These are phyloP conservation scores for Sciurus niger DNA, from an alignment of 2,113 vertebrate species.

Conservation along the genomic window DNA sequence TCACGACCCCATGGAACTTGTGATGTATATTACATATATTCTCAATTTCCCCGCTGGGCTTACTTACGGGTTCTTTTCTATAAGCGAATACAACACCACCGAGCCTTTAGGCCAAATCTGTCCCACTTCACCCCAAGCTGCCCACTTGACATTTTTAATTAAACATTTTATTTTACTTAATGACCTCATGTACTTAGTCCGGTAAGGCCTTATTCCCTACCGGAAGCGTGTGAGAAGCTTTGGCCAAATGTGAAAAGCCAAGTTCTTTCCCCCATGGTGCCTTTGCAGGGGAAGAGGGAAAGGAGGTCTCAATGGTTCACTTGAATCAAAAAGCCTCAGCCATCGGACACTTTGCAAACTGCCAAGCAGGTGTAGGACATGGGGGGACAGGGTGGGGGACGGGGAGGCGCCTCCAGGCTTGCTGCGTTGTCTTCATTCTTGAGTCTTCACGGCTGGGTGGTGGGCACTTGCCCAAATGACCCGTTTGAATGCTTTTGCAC, in stretches of 20 bases:
- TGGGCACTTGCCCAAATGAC: background rate
- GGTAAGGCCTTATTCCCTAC: background rate
- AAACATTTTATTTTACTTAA: constrained; percentile 71
- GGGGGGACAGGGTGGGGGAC: rapidly evolving
- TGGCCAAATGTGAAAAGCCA: background rate
- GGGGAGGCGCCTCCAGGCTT: rapidly evolving
- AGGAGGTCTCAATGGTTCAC: background rate
- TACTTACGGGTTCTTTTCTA: constrained; percentile 23
- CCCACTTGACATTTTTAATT: constrained; percentile 67
- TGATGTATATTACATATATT: constrained; percentile 10
- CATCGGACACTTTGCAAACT: background rate
- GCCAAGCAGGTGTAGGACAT: no score
- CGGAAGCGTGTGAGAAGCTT: background rate
- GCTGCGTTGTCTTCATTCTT: background rate
- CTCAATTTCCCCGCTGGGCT: background rate
- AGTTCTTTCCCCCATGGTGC: background rate
- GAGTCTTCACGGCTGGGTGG: background rate
- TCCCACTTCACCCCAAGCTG: constrained; percentile 45
- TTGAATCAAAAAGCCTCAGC: background rate
- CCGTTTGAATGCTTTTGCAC: constrained; percentile 19
- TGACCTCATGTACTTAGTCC: constrained; percentile 14
- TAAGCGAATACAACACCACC: background rate
- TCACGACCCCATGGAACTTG: background rate
- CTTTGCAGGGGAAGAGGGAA: background rate
- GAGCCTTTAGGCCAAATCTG: background rate